Conservation (phyloP, 2,113 vertebrate genomes). For the Paracanthobrama guichenoti region DNA sequence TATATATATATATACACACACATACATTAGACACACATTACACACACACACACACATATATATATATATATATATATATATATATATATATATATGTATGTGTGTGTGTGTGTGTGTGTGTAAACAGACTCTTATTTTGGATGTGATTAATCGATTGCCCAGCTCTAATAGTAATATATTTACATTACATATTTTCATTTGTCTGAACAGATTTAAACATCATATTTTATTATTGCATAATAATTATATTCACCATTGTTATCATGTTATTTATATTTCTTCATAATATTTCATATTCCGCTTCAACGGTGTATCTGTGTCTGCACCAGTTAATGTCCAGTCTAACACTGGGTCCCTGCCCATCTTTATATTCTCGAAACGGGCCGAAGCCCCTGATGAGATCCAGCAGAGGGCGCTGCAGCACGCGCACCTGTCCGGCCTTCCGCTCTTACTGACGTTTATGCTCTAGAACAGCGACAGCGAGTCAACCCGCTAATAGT, state of each 20-base stretch:
- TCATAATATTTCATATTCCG: background rate
- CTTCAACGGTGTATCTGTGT: background rate
- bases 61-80: too few species aligned
- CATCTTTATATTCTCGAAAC: background rate
- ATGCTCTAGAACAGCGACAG: constrained; percentile 58
- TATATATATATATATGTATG: too few species aligned
- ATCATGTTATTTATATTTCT: background rate
- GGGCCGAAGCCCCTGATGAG: background rate
- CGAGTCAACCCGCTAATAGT: constrained; percentile 66
- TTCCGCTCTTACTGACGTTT: constrained; percentile 46
- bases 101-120: too few species aligned
- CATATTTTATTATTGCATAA: background rate
- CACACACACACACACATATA: too few species aligned
- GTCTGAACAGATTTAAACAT: too few species aligned
- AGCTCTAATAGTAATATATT: too few species aligned
- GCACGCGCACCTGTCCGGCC: constrained; percentile 65
- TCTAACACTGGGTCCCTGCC: background rate
- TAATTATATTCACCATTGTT: background rate
- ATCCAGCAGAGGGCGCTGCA: constrained; percentile 71
- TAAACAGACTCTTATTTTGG: too few species aligned
- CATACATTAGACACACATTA: too few species aligned
- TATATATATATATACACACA: too few species aligned
- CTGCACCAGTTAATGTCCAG: background rate
- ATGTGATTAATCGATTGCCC: too few species aligned
- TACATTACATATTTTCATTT: too few species aligned